Conservation (phyloP, 2,113 vertebrate genomes). For the Spheniscus mendiculus region DNA sequence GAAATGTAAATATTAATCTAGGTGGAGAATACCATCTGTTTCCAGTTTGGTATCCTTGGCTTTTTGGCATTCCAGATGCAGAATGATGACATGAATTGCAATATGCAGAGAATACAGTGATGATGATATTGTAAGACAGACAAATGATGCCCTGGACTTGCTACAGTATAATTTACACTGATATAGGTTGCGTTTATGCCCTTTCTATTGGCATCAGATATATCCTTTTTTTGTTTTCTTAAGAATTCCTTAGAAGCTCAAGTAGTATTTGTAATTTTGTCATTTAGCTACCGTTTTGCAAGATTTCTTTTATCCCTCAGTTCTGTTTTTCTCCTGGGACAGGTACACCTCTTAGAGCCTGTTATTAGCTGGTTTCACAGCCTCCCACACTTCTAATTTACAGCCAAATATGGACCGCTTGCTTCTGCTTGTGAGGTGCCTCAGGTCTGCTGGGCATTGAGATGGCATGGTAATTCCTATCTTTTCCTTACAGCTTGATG, state of each 20-base stretch:
- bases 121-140: not conserved
- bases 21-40: conserved; percentile 4
- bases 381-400: not conserved
- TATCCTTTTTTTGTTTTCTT: not conserved
- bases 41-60: not conserved
- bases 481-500: not conserved
- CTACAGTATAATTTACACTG: not conserved
- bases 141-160: not conserved
- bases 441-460: conserved; percentile 5
- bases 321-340: not conserved
- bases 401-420: not conserved
- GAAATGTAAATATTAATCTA: conserved; percentile 46
- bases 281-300: not conserved
- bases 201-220: not conserved
- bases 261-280: not conserved
- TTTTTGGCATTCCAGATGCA: conserved; percentile 25
- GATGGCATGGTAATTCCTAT: not conserved
- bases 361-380: not conserved
- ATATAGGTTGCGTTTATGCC: not conserved
- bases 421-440: not conserved
- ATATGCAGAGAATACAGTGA: not conserved
- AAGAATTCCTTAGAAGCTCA: not conserved
- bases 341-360: not conserved
- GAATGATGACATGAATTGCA: not conserved
- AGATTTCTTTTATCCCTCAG: not conserved